These are phyloP conservation scores for Drosophila tani DNA, from an alignment of 1,140 invertebrate species.

Conservation along the genomic window DNA sequence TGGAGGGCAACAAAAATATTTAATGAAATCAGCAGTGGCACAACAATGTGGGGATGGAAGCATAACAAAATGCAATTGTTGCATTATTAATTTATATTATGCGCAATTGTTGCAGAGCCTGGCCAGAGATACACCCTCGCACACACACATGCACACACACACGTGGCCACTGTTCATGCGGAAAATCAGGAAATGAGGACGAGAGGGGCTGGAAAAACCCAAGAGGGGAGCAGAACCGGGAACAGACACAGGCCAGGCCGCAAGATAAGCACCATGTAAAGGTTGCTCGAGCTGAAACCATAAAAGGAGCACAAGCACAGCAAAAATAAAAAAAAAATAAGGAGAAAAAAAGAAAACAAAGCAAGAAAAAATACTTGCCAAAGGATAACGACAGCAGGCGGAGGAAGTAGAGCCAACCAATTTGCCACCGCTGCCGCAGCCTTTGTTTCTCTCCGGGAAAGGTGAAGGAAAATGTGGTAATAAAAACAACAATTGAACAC, in stretches of 20 bases:
- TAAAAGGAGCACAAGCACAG: constrained; percentile 47
- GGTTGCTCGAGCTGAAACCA: constrained; percentile 59
- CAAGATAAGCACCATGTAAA: constrained; percentile 70
- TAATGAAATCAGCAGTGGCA: constrained; percentile 75
- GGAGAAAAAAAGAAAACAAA: constrained; percentile 9
- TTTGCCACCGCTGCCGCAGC: constrained; percentile 47
- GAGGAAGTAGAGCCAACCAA: constrained; percentile 59
- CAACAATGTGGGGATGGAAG: constrained; percentile 50
- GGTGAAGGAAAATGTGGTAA: constrained; percentile 80
- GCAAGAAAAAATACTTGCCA: constrained; percentile 17
- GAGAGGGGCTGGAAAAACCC: constrained; percentile 24
- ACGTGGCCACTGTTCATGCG: constrained; percentile 56
- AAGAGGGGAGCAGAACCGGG: constrained; percentile 12
- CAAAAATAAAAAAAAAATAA: constrained; percentile 15
- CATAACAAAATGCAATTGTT: constrained; percentile 81
- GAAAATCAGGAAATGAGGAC: constrained; percentile 63
- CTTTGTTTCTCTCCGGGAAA: constrained; percentile 52
- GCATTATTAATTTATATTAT: constrained; percentile 84
- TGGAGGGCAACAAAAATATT: constrained; percentile 72
- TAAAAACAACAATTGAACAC: constrained; percentile 83
- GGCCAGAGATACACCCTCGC: constrained; percentile 10
- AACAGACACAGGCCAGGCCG: constrained; percentile 45
- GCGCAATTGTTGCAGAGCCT: constrained; percentile 69
- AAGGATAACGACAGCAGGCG: constrained; percentile 36
- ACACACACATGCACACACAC: constrained; percentile 16